phyloP scores from a whole-genome alignment of 2,113 vertebrate species.

The Abramis brama region DNA sequence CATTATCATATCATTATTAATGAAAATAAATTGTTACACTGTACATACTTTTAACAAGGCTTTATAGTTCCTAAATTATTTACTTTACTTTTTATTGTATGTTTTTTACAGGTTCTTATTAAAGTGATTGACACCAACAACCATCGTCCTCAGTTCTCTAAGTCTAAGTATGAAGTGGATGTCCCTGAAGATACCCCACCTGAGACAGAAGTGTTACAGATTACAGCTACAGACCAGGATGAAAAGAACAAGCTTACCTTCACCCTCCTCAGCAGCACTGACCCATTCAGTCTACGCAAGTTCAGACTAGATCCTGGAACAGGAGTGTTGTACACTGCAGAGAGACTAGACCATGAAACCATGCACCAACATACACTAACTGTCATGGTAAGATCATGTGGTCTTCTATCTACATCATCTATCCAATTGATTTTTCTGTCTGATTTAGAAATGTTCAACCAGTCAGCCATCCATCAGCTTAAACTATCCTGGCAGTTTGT shows the following conservation, averaged over 20 bases:
- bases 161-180: conserved; percentile 84
- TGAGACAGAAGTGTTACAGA: conserved; percentile 87
- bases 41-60: background rate
- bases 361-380: conserved; percentile 89
- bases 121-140: conserved; percentile 98
- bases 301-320: conserved; percentile 92
- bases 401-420: background rate
- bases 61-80: background rate
- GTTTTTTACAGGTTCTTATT: conserved; percentile 85
- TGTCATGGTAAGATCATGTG: conserved; percentile 82
- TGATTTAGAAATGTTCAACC: conserved; percentile 34
- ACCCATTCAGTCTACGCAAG: conserved; percentile 91
- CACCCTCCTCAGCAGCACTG: conserved; percentile 90
- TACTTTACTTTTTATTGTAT: background rate
- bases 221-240: conserved; percentile 88
- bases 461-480: conserved; percentile 32
- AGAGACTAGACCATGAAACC: conserved; percentile 91
- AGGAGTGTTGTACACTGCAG: conserved; percentile 84
- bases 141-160: conserved; percentile 91
- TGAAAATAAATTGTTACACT: background rate
- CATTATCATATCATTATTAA: background rate
- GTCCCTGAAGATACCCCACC: conserved; percentile 86
- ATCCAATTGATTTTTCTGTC: conserved; percentile 41
- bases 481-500: conserved; percentile 28
- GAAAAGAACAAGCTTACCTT: conserved; percentile 98